Conservation (phyloP, 2,888 invertebrate genomes). For the Bedellia somnulentella region DNA sequence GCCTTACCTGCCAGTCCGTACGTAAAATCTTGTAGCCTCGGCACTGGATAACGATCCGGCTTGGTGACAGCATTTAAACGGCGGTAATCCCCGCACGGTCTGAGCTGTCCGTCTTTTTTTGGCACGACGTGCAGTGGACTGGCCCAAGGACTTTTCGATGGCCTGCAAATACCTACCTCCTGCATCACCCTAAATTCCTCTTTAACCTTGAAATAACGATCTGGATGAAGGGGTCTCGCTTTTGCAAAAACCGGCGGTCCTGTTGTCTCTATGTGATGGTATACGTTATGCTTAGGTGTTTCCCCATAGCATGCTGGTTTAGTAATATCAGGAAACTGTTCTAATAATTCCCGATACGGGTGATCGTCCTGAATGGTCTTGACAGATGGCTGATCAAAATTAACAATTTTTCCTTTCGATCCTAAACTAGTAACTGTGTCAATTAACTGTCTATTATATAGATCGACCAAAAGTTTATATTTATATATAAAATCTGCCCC, state of each 20-base stretch:
- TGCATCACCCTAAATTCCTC: constrained; percentile 19
- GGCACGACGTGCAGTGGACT: constrained; percentile 17
- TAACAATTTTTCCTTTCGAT: constrained; percentile 1
- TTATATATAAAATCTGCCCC: constrained; percentile 9
- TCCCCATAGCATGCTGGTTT: not conserved
- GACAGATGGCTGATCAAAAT: not conserved
- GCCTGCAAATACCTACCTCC: constrained; percentile 25
- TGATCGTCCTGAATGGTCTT: not conserved
- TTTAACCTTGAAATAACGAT: constrained; percentile 17
- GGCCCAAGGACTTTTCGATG: constrained; percentile 26
- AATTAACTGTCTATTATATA: no score
- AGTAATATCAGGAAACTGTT: constrained; percentile 5
- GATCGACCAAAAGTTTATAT: constrained; percentile 5
- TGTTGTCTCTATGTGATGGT: constrained; percentile 18
- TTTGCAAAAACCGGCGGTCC: constrained; percentile 20
- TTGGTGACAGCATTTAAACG: constrained; percentile 17
- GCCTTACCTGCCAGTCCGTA: constrained; percentile 9
- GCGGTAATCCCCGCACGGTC: constrained; percentile 23
- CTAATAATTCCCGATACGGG: constrained; percentile 6
- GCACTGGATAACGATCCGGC: constrained; percentile 19
- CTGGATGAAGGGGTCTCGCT: constrained; percentile 19
- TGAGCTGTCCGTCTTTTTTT: constrained; percentile 13
- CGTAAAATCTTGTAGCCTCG: constrained; percentile 18
- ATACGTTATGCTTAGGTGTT: constrained; percentile 4
- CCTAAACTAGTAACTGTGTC: constrained; percentile 7